Evolutionary conservation across 2,113 vertebrate species (phyloP).

Genomic region (Thamnaconus septentrionalis): DNA sequence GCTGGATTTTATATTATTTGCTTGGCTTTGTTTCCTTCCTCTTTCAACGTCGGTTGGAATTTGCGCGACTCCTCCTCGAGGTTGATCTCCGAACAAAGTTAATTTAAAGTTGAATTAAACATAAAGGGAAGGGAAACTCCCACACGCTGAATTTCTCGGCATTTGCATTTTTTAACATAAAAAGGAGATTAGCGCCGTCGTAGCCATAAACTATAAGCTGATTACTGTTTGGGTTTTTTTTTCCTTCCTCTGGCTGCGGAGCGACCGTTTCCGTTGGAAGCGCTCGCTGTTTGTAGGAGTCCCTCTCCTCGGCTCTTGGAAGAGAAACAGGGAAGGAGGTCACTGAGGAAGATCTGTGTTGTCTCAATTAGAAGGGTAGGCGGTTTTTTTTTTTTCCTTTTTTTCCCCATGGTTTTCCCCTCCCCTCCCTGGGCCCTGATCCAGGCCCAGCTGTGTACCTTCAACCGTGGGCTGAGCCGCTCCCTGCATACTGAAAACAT

Average conservation of each 20-base stretch:
- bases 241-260: not conserved
- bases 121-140: too few species aligned
- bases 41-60: constrained; percentile 3
- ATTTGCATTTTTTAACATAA: too few species aligned
- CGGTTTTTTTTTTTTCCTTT: constrained; percentile 24
- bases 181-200: too few species aligned
- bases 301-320: constrained; percentile 27
- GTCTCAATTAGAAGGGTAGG: constrained; percentile 64
- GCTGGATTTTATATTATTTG: constrained; percentile 20
- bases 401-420: too few species aligned
- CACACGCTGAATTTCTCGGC: too few species aligned
- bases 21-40: not conserved
- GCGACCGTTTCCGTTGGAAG: constrained; percentile 7
- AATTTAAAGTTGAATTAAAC: too few species aligned
- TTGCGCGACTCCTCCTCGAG: not conserved
- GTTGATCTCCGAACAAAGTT: too few species aligned
- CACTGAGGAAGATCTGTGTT: constrained; percentile 63
- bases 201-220: too few species aligned
- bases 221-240: too few species aligned
- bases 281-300: constrained; percentile 17
- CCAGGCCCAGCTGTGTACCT: constrained; percentile 70
- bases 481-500: constrained; percentile 73
- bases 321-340: constrained; percentile 34
- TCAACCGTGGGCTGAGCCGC: constrained; percentile 58
- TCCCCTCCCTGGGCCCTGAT: constrained; percentile 51